Percentiles rank a stretch among this genome's conserved stretches.
These are phyloP conservation scores for Meandrina meandrites DNA, from an alignment of 92 coral and sea anemone species.

Conservation along the genomic window DNA sequence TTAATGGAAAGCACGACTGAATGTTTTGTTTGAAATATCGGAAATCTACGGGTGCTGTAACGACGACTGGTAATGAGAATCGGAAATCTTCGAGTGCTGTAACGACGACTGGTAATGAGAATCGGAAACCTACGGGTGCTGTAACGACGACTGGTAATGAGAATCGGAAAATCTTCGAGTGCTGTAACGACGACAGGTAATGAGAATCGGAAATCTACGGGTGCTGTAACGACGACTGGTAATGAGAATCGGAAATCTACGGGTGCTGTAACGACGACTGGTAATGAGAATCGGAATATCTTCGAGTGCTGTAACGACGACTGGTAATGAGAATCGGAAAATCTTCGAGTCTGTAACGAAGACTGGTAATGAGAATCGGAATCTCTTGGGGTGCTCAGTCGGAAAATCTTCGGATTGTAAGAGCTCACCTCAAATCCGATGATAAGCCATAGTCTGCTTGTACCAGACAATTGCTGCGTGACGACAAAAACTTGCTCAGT, in stretches of 20 bases:
- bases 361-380: not conserved
- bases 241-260: too few species aligned
- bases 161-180: not conserved
- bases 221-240: not conserved
- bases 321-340: too few species aligned
- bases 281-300: too few species aligned
- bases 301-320: too few species aligned
- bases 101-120: too few species aligned
- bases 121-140: not conserved
- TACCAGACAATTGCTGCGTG: conserved; percentile 56
- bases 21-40: not conserved
- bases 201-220: not conserved
- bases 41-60: too few species aligned
- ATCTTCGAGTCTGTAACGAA: too few species aligned
- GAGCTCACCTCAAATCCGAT: conserved; percentile 87
- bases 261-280: too few species aligned
- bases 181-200: too few species aligned
- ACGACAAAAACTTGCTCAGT: conserved; percentile 65
- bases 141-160: too few species aligned
- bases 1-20: not conserved
- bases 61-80: not conserved
- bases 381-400: not conserved
- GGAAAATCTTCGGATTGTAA: not conserved
- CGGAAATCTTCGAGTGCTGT: not conserved
- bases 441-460: conserved; percentile 86